A percentile compares a stretch with the other conserved stretches of the same genome.
These are phyloP conservation scores for mouse (Mus musculus) DNA, from an alignment of 2,113 vertebrate genomes.

Conservation along the genomic window GRCm39 chr2:20068501-20069000, in stretches of 20 bases:
- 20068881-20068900: neutral
- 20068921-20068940: neutral
- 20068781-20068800: neutral
- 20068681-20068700: slow-evolving; percentile 62
- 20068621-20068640: slow-evolving; percentile 69
- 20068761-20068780: neutral
- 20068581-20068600: slow-evolving; percentile 92
- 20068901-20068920: neutral
- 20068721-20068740: neutral
- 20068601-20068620: slow-evolving; percentile 31
- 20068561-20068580: slow-evolving; percentile 97
- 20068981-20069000: neutral
- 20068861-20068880: neutral
- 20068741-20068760: neutral
- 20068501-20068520: slow-evolving; percentile 97
- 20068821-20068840: neutral
- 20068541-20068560: slow-evolving; percentile 94
- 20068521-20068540: slow-evolving; percentile 96
- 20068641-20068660: slow-evolving; percentile 74
- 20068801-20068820: neutral
- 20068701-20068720: slow-evolving; percentile 55
- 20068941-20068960: neutral
- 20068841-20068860: neutral
- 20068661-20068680: slow-evolving; percentile 77
- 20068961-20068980: neutral